Evolutionary conservation across 2,113 vertebrate genomes (phyloP), one percentile per base, ranked within the genome.

Genomic region (Hippocampus comes): DNA sequence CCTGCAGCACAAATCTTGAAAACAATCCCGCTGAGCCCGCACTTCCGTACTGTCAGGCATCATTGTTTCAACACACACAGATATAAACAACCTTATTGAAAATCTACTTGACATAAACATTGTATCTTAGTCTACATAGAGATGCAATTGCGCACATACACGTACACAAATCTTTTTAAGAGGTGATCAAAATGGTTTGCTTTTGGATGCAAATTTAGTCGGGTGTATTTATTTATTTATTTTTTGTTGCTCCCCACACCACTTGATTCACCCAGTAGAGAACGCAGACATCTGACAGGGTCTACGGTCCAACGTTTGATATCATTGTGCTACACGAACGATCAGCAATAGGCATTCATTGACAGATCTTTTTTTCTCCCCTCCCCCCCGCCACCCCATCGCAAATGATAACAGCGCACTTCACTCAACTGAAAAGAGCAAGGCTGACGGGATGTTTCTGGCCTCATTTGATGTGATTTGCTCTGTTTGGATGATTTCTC

Each of bases 61-160:
- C 27, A 27, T 75, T 76, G 71, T 76, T 71, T 83, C 74, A 43
- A 81, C 83, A 84, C 72, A 77, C 86, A 84, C 68, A 79, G 75
- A 72, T 78, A 83, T 72, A 85, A 85, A 82, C 73, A 65, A 70
- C 82, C 74, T 78, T 75, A 80, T 77, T 86, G 63, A 87, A 89
- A 84, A 81, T 78, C 82, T 78, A 85, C 78, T 87, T 83, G 73
- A 87, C 85, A 87, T 83, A 87, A 87, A 89, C 67, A 68, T 77
- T 83, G 80, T 18, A 85, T 78, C 75, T 86, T 78, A 80, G 80
- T 88, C 84, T 88, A 88, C 81, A 82, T 23, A 73, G 66, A 89
- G 80, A 83, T 85, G 84, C 77, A 83, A 89, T 76, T 91, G 72
- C 86, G 89, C 87, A 87, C 74, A 85, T 49, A 66, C 64, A 72